Evolutionary conservation across 2,113 vertebrate species (phyloP).

Genomic region (Dromiciops gliroides): DNA sequence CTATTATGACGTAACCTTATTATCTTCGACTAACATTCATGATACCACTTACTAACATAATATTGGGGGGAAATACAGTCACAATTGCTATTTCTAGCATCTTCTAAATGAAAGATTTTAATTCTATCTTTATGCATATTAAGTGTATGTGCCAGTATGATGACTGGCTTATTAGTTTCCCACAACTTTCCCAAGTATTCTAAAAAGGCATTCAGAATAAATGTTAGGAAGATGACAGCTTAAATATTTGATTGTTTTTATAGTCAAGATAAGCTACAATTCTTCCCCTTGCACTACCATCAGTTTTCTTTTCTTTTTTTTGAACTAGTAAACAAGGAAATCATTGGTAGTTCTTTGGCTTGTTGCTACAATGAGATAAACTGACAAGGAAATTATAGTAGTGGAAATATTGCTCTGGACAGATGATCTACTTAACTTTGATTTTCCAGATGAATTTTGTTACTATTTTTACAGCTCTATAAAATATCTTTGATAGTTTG

Average conservation of each 20-base stretch:
- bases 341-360: background rate
- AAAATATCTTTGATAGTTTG: no score
- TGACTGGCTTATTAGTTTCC: constrained; percentile 22
- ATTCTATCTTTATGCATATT: background rate
- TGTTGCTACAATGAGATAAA: constrained; percentile 3
- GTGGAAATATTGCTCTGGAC: background rate
- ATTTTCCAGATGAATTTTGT: no score
- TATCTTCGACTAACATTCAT: background rate
- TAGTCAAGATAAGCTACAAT: background rate
- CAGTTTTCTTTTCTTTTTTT: no score
- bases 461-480: no score
- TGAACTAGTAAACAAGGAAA: background rate
- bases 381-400: rapidly evolving
- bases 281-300: background rate
- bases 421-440: background rate
- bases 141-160: background rate
- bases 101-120: background rate
- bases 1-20: background rate
- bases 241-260: background rate
- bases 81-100: background rate
- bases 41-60: background rate
- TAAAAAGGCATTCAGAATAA: constrained; percentile 36
- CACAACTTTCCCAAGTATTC: constrained; percentile 32
- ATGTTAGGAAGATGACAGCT: background rate
- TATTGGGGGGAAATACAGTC: background rate